Evolutionary conservation across 1,140 invertebrate species (phyloP).

Genomic region (Nylanderia fulva): DNA sequence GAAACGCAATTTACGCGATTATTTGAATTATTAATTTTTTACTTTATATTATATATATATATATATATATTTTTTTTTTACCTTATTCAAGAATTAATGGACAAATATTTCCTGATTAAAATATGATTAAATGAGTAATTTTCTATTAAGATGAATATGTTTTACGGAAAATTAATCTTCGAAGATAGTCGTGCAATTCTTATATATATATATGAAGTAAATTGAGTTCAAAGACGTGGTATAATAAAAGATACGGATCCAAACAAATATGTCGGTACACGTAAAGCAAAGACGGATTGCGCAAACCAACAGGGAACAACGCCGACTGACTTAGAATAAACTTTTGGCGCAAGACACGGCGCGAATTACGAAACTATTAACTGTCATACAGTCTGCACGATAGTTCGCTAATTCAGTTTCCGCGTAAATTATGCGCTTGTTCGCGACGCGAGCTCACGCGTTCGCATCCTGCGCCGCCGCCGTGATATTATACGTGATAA

Average conservation of each 20-base stretch:
- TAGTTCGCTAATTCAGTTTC: constrained; percentile 48
- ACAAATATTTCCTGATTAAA: not conserved
- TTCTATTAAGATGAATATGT: not conserved
- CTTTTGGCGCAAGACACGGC: constrained; percentile 10
- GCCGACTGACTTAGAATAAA: constrained; percentile 20
- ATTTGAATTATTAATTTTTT: too few relatives aligned
- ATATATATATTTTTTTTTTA: not conserved
- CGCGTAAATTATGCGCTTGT: constrained; percentile 64
- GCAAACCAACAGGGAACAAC: not conserved
- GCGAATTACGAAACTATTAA: constrained; percentile 55
- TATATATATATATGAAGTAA: not conserved
- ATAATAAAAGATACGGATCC: not conserved
- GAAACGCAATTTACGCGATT: not conserved
- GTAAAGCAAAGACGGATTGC: not conserved
- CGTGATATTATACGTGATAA: constrained; percentile 60
- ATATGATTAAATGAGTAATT: not conserved
- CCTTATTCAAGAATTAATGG: not conserved
- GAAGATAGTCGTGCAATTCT: not conserved
- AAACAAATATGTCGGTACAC: not conserved
- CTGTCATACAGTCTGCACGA: constrained; percentile 48
- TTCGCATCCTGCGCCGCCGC: not conserved
- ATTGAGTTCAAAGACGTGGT: not conserved
- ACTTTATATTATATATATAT: too few relatives aligned
- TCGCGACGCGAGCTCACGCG: constrained; percentile 18
- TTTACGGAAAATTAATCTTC: not conserved